Evolutionary conservation across 2,888 invertebrate genomes (phyloP), one percentile per base, ranked within the genome.

Genomic region (Thelaira solivaga): DNA sequence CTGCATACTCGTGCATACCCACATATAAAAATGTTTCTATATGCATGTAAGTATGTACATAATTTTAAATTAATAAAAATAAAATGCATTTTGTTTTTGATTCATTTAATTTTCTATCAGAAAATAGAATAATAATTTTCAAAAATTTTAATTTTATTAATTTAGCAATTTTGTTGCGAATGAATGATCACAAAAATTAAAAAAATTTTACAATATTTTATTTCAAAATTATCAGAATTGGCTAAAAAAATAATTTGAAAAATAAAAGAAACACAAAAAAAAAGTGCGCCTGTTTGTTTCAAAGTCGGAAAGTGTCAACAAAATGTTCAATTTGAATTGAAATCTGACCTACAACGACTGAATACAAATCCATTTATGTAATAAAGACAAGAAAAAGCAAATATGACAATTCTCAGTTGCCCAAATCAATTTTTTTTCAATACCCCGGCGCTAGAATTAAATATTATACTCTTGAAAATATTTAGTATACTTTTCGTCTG

Each of bases 391-490:
- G 57, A 0, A 43, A 53, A 18, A 53, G 36, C 61, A 62, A 36
- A 71, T 45, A 62, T 72, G 53, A 53, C 16, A n/a, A 71, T 51
- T 43, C 36, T 71, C 53, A 72, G 71, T 61, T 76, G 51, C 31
- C 72, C 24, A 26, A 13, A 72, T 65, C 53, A 76, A 61, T 71
- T 65, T 8, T 34, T 6, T 13, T 47, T 29, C 6, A 49, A 59
- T 39, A 31, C 36, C 6, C 51, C 67, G 61, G 74, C 61, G 76
- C 62, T 72, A 64, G 4, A 55, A 55, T 55, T 24, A n/a, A n/a
- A n/a, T n/a, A n/a, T n/a, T n/a, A n/a, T n/a, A n/a, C n/a, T n/a
- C n/a, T n/a, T n/a, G n/a, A n/a, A n/a, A n/a, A n/a, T n/a, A n/a
- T n/a, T n/a, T n/a, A n/a, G n/a, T n/a, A n/a, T n/a, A n/a, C n/a